A percentile compares a stretch with the other conserved stretches of the same genome.
Conservation (phyloP, 2,888 invertebrate genomes). For the Caenorhabditis angaria region DNA sequence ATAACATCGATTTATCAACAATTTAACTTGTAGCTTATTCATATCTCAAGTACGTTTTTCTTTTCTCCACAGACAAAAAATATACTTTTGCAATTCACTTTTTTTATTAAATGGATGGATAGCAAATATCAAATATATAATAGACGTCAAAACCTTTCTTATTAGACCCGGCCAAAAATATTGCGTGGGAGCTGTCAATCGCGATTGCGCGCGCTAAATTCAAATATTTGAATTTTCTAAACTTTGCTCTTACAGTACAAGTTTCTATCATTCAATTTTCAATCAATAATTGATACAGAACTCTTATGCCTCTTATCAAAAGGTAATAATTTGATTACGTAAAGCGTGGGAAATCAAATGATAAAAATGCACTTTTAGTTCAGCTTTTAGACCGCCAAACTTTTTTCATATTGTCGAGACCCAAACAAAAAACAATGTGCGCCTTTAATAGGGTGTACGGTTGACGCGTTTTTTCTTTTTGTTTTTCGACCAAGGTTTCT, state of each 20-base stretch:
- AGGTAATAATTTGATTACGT: neutral
- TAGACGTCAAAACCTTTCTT: neutral
- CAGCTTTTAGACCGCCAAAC: neutral
- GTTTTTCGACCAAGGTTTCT: neutral
- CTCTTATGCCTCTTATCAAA: neutral
- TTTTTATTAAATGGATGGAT: too few relatives aligned
- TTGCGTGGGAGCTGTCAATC: neutral
- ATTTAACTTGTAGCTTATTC: too few relatives aligned
- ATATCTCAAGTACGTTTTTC: too few relatives aligned
- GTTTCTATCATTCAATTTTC: too few relatives aligned
- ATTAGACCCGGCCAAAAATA: neutral
- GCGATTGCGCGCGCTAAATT: neutral
- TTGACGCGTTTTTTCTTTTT: neutral
- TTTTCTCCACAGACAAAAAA: too few relatives aligned
- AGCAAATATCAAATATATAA: neutral
- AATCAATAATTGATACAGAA: neutral
- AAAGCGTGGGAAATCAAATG: neutral
- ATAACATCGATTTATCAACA: too few relatives aligned
- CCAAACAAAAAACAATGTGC: neutral
- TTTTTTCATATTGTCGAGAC: neutral
- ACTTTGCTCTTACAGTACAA: neutral
- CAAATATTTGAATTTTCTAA: neutral
- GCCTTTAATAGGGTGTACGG: neutral
- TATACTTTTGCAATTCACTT: too few relatives aligned
- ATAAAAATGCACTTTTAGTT: neutral